These are phyloP conservation scores for Philhelius pedissequus DNA, from an alignment of 2,888 invertebrate genomes.

Conservation along the genomic window DNA sequence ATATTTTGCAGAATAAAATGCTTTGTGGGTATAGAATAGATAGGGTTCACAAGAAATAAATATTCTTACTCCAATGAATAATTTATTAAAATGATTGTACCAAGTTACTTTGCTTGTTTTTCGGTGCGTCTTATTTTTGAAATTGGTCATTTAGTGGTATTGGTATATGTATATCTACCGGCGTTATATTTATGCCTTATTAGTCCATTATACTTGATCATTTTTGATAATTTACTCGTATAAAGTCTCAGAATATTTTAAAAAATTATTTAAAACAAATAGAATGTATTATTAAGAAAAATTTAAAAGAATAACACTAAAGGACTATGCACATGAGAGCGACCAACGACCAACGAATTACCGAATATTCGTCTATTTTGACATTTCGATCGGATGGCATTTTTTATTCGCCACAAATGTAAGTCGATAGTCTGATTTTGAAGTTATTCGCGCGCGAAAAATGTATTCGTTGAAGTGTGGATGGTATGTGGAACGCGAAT, in stretches of 20 bases:
- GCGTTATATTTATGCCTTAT: neutral
- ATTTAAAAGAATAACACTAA: no score
- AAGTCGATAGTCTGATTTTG: no score
- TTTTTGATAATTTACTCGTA: neutral
- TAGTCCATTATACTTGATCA: neutral
- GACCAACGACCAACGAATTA: no score
- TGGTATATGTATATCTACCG: neutral
- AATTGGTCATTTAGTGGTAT: constrained; percentile 43
- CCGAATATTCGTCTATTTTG: no score
- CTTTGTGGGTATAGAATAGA: neutral
- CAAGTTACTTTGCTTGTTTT: constrained; percentile 8
- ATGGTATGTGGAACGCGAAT: no score
- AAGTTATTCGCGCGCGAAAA: no score
- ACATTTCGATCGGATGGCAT: no score
- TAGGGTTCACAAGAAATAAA: constrained; percentile 15
- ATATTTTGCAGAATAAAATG: constrained; percentile 3
- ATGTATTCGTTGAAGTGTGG: no score
- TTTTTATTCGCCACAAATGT: no score
- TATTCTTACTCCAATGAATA: constrained; percentile 46
- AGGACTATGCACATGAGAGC: no score
- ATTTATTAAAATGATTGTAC: constrained; percentile 60
- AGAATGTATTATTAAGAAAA: neutral
- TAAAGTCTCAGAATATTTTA: neutral
- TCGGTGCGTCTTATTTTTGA: constrained; percentile 18
- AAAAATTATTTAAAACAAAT: neutral